phyloP scores from a whole-genome alignment of 2,797 vertebrate genomes.

The Lutjanus campechanus region DNA sequence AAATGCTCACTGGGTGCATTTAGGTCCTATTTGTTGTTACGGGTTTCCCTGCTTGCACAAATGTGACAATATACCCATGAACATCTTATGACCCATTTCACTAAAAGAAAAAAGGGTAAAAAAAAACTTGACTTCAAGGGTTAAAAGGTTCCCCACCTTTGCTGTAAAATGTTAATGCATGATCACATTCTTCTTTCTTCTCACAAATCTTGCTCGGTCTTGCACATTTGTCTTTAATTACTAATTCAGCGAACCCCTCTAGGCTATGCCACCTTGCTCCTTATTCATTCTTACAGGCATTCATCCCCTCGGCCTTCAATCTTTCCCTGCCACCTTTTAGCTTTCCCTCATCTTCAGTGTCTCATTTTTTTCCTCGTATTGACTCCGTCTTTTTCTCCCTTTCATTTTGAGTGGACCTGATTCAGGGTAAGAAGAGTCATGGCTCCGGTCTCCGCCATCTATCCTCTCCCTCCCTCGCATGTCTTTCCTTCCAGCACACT shows the following conservation, averaged over 20 bases:
- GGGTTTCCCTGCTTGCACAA: too few relatives aligned
- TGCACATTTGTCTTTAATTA: constrained; percentile 42
- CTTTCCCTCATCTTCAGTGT: constrained; percentile 13
- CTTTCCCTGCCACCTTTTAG: constrained; percentile 25
- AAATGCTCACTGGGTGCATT: too few relatives aligned
- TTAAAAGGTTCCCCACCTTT: constrained; percentile 5
- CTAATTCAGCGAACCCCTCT: constrained; percentile 40
- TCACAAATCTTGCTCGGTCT: constrained; percentile 22
- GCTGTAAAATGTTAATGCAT: constrained; percentile 25
- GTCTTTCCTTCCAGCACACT: constrained; percentile 19
- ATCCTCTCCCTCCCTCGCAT: constrained; percentile 20
- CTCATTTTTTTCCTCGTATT: constrained; percentile 47
- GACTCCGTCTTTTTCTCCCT: constrained; percentile 28
- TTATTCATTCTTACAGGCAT: constrained; percentile 50
- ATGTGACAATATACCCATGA: too few relatives aligned
- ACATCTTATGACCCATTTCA: too few relatives aligned
- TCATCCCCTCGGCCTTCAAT: constrained; percentile 32
- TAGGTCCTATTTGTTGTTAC: too few relatives aligned
- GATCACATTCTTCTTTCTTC: constrained; percentile 31
- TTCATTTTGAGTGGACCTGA: constrained; percentile 38
- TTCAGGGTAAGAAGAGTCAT: constrained; percentile 35
- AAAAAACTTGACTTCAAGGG: not conserved
- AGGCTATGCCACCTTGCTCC: constrained; percentile 35
- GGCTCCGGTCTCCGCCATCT: constrained; percentile 8
- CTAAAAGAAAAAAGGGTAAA: not conserved